Conservation (phyloP, 2,888 invertebrate genomes). For the Leucophora obtusa region DNA sequence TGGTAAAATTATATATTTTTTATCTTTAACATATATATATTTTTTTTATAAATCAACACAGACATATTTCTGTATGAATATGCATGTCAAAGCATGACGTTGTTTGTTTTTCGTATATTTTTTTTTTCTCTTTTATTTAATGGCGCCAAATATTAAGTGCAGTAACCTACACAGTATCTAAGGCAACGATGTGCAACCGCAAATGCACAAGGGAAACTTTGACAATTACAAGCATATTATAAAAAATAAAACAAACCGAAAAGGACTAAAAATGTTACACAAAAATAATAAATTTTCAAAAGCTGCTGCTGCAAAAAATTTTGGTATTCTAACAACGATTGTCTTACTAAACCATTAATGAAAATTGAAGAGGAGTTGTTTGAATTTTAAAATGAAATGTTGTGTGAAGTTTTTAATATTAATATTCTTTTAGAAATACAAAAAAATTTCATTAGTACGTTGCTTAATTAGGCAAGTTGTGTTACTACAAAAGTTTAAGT, state of each 20-base stretch:
- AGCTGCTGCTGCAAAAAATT: not conserved
- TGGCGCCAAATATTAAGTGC: slow-evolving; percentile 57
- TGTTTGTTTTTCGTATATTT: slow-evolving; percentile 28
- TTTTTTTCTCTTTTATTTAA: slow-evolving; percentile 35
- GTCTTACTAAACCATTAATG: not conserved
- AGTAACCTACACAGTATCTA: slow-evolving; percentile 40
- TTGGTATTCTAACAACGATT: not conserved
- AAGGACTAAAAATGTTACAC: not conserved
- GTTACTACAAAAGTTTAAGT: too few species aligned
- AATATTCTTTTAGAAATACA: not conserved
- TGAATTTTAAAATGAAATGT: not conserved
- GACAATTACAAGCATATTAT: not conserved
- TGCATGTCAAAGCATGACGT: slow-evolving; percentile 49
- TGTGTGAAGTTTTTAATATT: not conserved
- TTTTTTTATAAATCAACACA: slow-evolving; percentile 14
- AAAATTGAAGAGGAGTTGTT: not conserved
- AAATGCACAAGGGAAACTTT: slow-evolving; percentile 8
- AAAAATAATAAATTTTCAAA: not conserved
- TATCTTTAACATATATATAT: not conserved
- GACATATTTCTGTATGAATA: slow-evolving; percentile 30
- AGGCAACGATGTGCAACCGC: slow-evolving; percentile 28
- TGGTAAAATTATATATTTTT: not conserved
- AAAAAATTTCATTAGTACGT: not conserved
- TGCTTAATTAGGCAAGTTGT: too few species aligned
- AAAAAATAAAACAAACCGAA: not conserved